Percentiles rank a stretch among this genome's conserved stretches.
Evolutionary conservation across 2,888 invertebrate species (phyloP).

Genomic region (Brachyptera risi): DNA sequence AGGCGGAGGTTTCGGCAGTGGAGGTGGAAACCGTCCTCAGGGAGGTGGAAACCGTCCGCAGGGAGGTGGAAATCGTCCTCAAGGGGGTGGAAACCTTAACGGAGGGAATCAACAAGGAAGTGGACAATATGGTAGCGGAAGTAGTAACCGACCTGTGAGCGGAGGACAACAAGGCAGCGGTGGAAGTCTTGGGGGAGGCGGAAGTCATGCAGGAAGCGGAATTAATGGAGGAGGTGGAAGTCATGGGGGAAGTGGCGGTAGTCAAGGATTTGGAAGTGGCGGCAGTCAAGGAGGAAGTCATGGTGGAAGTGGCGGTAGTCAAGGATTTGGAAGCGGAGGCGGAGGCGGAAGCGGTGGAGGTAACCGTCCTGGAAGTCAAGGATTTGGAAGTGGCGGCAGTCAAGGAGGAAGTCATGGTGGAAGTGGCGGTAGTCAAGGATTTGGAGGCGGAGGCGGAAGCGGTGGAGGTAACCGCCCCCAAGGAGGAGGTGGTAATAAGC

Average conservation of each 20-base stretch:
- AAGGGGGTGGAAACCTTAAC: not conserved
- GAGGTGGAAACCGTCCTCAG: not conserved
- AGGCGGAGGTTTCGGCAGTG: not conserved
- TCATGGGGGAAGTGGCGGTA: not conserved
- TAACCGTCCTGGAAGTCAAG: not conserved
- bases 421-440: not conserved
- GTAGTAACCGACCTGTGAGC: not conserved
- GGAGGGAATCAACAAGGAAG: not conserved
- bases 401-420: slow-evolving; percentile 1
- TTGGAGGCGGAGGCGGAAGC: not conserved
- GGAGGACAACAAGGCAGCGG: not conserved
- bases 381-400: not conserved
- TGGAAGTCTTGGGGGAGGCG: not conserved
- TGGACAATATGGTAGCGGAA: not conserved
- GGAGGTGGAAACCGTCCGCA: not conserved
- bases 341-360: not conserved
- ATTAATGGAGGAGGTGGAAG: not conserved
- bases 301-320: not conserved
- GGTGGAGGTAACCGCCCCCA: not conserved
- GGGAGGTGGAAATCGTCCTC: not conserved
- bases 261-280: not conserved
- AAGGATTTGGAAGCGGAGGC: not conserved
- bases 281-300: not conserved
- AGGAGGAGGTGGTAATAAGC: not conserved
- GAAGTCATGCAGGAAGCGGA: not conserved